Evolutionary conservation across 2,888 invertebrate species (phyloP).

Genomic region (Bombylius discolor): DNA sequence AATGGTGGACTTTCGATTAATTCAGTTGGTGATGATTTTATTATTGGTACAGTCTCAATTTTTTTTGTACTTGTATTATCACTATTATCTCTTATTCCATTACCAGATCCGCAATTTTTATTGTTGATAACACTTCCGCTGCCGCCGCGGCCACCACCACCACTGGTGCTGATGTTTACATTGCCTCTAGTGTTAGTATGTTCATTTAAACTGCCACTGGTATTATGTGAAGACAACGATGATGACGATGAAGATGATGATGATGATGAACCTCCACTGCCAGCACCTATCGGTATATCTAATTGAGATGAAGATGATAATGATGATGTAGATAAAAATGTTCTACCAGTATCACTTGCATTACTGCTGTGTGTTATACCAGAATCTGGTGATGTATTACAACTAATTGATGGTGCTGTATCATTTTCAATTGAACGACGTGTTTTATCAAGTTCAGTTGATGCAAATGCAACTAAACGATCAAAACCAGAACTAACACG

Average conservation of each 20-base stretch:
- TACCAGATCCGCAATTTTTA: not conserved
- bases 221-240: constrained; percentile 23
- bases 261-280: constrained; percentile 18
- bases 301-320: constrained; percentile 38
- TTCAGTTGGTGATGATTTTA: constrained; percentile 35
- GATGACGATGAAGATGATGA: constrained; percentile 18
- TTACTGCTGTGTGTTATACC: constrained; percentile 63
- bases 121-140: not conserved
- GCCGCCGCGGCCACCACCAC: not conserved
- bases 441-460: constrained; percentile 78
- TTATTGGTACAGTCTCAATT: constrained; percentile 21
- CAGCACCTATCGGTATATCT: constrained; percentile 28
- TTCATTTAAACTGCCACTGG: constrained; percentile 4
- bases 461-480: constrained; percentile 83
- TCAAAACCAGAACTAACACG: constrained; percentile 89
- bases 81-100: not conserved
- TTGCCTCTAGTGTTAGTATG: not conserved
- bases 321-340: constrained; percentile 38
- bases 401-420: constrained; percentile 40
- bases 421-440: constrained; percentile 69
- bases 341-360: constrained; percentile 25
- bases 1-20: constrained; percentile 41
- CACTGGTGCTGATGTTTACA: not conserved
- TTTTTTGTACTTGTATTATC: no score
- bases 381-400: constrained; percentile 77